Evolutionary conservation across 2,888 invertebrate genomes (phyloP), one percentile per base, ranked within the genome.

Genomic region (Ochlodes sylvanus): DNA sequence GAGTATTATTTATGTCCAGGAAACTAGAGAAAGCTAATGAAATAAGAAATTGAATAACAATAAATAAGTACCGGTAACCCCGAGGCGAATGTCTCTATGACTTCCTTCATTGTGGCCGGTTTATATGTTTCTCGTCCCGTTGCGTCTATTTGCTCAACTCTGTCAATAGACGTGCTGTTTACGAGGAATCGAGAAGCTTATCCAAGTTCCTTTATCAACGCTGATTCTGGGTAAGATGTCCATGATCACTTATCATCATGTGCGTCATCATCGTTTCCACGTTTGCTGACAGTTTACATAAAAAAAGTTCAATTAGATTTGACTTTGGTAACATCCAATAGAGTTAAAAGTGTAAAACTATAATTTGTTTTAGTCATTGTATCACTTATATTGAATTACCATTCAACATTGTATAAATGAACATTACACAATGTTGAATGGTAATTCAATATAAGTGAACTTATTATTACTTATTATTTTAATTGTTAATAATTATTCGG

Each of bases 111-210:
- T 54, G 47, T 41, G 47, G 55, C 34, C 55, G 57, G 54, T 70
- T 69, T 63, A 69, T 63, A 60, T 63, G 54, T 61, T 61, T 56
- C 19, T 21, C 42, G 63, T 54, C 17, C 70, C 55, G 55, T 70
- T 67, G 44, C 34, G 42, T 63, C 55, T 60, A 50, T 70, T 67
- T 63, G 61, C 65, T 32, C 57, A 50, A 60, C 69, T 69, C 52
- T 41, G 67, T 67, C 66, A 63, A 63, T 67, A 67, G 63, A 55
- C 55, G 55, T 60, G 32, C 55, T 66, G 67, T 63, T 70, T 67
- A 60, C 41, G 34, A 60, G 47, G 54, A 58, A 57, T 56, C 55
- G 60, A 44, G 60, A 52, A 54, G 27, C 69, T 63, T 54, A 58
- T 44, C 58, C 32, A 54, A 63, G 21, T 21, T 52, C 21, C 17